phyloP scores from a whole-genome alignment of 2,113 vertebrate genomes.

The Clarias batrachus region DNA sequence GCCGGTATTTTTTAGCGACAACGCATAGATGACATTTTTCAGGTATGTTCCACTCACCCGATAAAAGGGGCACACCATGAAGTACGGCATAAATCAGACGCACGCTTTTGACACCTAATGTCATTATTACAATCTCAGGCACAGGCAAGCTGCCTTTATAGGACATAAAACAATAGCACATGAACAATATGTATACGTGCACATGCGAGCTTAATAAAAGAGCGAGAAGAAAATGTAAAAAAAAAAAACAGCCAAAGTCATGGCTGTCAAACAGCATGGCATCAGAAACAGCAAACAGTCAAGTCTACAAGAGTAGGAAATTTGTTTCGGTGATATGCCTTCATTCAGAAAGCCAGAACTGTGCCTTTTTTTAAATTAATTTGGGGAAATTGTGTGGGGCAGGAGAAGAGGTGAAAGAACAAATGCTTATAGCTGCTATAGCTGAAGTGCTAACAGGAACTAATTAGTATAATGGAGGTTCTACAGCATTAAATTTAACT shows the following conservation, averaged over 20 bases:
- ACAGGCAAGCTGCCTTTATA: not conserved
- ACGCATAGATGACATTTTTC: conserved; percentile 28
- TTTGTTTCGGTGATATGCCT: not conserved
- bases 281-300: not conserved
- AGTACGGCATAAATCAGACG: conserved; percentile 26
- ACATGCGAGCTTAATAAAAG: not conserved
- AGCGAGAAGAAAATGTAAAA: not conserved
- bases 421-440: not conserved
- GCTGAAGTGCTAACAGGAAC: not conserved
- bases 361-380: not conserved
- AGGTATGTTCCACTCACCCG: conserved; percentile 7
- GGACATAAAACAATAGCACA: not conserved
- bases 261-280: not conserved
- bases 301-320: not conserved
- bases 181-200: not conserved
- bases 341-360: not conserved
- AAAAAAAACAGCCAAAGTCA: not conserved
- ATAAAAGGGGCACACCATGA: not conserved
- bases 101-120: conserved; percentile 35
- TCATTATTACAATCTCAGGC: conserved; percentile 22
- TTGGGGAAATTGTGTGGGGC: not conserved
- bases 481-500: not conserved
- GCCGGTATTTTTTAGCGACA: conserved; percentile 3
- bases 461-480: not conserved
- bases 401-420: not conserved